These are phyloP conservation scores for Phortica variegata DNA, from an alignment of 1,140 invertebrate species.

Conservation along the genomic window DNA sequence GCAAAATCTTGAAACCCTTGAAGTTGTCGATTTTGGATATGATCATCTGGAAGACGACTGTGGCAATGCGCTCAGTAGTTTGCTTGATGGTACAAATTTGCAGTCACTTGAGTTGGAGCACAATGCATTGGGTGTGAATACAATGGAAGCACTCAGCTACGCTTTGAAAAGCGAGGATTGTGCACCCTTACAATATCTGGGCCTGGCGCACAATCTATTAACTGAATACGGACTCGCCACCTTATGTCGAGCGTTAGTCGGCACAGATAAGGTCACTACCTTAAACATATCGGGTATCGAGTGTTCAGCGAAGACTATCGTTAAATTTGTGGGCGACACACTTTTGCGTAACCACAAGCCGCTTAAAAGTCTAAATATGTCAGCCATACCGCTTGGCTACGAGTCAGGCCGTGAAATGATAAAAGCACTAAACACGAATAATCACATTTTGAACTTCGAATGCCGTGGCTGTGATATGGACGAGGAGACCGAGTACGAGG, in stretches of 20 bases:
- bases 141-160: constrained; percentile 15
- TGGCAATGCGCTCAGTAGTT: constrained; percentile 12
- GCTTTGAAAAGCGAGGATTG: background rate
- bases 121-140: constrained; percentile 17
- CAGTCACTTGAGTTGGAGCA: constrained; percentile 31
- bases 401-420: constrained; percentile 6
- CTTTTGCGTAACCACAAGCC: constrained; percentile 25
- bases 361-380: constrained; percentile 27
- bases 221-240: constrained; percentile 3
- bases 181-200: constrained; percentile 26
- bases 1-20: constrained; percentile 12
- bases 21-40: constrained; percentile 38
- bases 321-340: background rate
- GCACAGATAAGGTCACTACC: constrained; percentile 23
- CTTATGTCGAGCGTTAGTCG: constrained; percentile 13
- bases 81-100: constrained; percentile 19
- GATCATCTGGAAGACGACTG: constrained; percentile 37
- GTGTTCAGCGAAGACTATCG: background rate
- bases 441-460: constrained; percentile 20
- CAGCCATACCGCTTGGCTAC: constrained; percentile 12
- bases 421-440: constrained; percentile 16
- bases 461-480: constrained; percentile 30
- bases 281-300: constrained; percentile 25
- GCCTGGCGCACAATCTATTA: constrained; percentile 32
- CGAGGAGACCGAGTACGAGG: constrained; percentile 28